phyloP scores from a whole-genome alignment of 1,140 invertebrate genomes.

The Megalopta genalis region DNA sequence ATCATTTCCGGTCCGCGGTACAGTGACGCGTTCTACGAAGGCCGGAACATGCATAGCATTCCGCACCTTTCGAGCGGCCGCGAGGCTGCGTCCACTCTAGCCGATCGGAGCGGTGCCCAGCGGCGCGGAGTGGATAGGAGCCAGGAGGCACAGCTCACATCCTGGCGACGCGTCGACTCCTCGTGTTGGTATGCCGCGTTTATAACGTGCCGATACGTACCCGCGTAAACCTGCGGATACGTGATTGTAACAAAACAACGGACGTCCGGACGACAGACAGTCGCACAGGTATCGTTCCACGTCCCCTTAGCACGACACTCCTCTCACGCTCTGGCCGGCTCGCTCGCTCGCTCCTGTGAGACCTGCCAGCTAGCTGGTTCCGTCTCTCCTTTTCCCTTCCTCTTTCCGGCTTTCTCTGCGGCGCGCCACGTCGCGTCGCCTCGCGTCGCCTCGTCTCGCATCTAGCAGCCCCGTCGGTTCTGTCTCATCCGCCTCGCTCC shows the following conservation, averaged over 20 bases:
- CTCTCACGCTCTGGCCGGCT: slow-evolving; percentile 33
- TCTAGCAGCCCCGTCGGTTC: background rate
- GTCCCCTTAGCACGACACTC: slow-evolving; percentile 56
- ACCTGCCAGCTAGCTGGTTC: background rate
- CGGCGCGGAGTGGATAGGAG: background rate
- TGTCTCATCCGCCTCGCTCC: slow-evolving; percentile 2
- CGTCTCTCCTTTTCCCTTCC: slow-evolving; percentile 19
- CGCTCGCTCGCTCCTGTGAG: background rate
- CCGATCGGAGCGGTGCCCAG: slow-evolving; percentile 8
- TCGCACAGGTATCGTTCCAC: slow-evolving; percentile 78
- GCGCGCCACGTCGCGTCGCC: background rate
- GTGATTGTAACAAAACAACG: slow-evolving; percentile 80
- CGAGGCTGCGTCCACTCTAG: slow-evolving; percentile 60
- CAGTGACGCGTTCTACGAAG: slow-evolving; percentile 51
- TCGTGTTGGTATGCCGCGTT: slow-evolving; percentile 49
- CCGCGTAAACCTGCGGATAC: slow-evolving; percentile 69
- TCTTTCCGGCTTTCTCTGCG: slow-evolving; percentile 24
- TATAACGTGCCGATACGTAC: slow-evolving; percentile 68
- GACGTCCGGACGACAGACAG: slow-evolving; percentile 78
- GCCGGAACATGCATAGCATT: slow-evolving; percentile 59
- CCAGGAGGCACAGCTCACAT: slow-evolving; percentile 64
- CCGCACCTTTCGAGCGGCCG: slow-evolving; percentile 61
- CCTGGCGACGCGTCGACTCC: slow-evolving; percentile 67
- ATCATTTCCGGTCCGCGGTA: slow-evolving; percentile 60
- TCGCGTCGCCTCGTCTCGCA: background rate